A percentile compares a stretch with the other conserved stretches of the same genome.
These are phyloP conservation scores for Oscheius sp. DNA, from an alignment of 2,888 invertebrate genomes.

Conservation along the genomic window DNA sequence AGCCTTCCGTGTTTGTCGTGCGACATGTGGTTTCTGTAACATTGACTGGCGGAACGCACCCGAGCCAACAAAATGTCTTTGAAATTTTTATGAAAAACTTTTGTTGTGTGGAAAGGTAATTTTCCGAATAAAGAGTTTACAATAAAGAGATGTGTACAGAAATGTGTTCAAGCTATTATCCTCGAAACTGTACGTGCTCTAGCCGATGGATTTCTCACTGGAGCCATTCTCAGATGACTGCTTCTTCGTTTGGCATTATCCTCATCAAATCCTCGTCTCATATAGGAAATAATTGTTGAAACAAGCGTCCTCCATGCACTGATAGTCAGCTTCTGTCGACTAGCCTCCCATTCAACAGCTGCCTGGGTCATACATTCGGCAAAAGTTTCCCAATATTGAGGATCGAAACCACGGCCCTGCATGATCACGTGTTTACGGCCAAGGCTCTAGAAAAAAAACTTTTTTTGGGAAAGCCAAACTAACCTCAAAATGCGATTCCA, in stretches of 20 bases:
- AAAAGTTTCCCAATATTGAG: constrained; percentile 72
- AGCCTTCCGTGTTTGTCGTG: constrained; percentile 53
- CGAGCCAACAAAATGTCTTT: constrained; percentile 46
- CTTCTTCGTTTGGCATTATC: constrained; percentile 51
- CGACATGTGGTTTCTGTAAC: constrained; percentile 52
- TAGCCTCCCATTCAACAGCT: constrained; percentile 66
- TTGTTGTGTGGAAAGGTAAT: constrained; percentile 20
- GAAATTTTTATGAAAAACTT: background rate
- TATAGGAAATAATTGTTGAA: constrained; percentile 66
- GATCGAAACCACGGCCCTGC: constrained; percentile 67
- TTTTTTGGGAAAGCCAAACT: background rate
- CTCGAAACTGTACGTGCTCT: background rate
- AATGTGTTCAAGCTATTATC: background rate
- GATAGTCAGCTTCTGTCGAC: constrained; percentile 61
- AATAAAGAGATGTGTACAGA: background rate
- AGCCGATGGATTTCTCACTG: background rate
- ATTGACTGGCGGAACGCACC: constrained; percentile 51
- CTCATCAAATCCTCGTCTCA: constrained; percentile 66
- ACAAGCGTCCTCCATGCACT: constrained; percentile 65
- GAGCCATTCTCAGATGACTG: background rate
- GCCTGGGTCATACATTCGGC: constrained; percentile 67
- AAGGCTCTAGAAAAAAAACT: constrained; percentile 44
- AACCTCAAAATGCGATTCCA: constrained; percentile 64
- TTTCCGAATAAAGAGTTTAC: background rate
- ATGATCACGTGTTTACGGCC: constrained; percentile 66